These are phyloP conservation scores for Chymomyza amoena DNA, from an alignment of 2,888 invertebrate species.

Conservation along the genomic window DNA sequence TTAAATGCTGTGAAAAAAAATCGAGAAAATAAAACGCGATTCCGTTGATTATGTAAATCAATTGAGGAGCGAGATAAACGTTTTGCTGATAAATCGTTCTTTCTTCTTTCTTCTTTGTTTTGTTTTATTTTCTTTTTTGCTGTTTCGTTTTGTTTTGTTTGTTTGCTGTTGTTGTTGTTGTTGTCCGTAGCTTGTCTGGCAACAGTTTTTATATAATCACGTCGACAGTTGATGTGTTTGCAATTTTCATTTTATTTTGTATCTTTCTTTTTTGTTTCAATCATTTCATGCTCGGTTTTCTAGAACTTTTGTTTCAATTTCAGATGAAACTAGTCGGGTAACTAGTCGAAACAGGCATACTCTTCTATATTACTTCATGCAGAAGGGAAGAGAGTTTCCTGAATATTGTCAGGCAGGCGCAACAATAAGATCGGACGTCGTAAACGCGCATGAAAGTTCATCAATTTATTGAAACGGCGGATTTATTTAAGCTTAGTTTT, in stretches of 20 bases:
- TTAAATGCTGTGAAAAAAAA: constrained; percentile 53
- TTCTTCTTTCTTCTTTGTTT: neutral
- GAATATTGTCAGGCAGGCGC: no score
- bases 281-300: constrained; percentile 21
- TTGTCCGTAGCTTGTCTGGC: constrained; percentile 31
- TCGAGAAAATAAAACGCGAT: constrained; percentile 39
- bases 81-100: constrained; percentile 58
- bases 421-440: no score
- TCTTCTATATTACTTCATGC: neutral
- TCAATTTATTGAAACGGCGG: no score
- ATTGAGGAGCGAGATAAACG: constrained; percentile 55
- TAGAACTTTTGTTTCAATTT: neutral
- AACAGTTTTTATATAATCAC: constrained; percentile 40
- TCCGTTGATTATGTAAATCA: constrained; percentile 67
- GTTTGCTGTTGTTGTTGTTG: constrained; percentile 27
- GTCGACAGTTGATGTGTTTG: constrained; percentile 27
- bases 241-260: constrained; percentile 20
- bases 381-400: no score
- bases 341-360: neutral
- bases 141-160: constrained; percentile 6
- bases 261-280: constrained; percentile 13
- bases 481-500: no score
- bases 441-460: no score
- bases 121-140: neutral
- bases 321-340: neutral